Conservation (phyloP, 2,113 vertebrate species). For the Isurus oxyrinchus region DNA sequence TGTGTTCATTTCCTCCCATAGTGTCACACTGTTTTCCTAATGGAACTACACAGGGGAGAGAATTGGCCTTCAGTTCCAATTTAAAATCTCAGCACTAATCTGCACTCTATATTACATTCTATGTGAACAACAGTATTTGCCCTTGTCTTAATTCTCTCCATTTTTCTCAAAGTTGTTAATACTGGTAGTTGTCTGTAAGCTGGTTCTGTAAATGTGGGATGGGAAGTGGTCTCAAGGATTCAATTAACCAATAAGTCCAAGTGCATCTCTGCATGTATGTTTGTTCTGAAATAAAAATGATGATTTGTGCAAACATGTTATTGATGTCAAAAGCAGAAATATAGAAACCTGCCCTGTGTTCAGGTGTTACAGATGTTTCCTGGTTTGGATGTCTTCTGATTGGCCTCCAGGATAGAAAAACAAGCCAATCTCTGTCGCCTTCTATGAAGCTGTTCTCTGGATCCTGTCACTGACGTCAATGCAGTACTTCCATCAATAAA, state of each 20-base stretch:
- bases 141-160: background rate
- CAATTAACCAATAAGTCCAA: background rate
- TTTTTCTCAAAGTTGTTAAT: slow-evolving; percentile 11
- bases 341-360: background rate
- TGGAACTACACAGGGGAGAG: slow-evolving; percentile 32
- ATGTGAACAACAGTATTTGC: slow-evolving; percentile 9
- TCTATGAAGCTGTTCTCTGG: background rate
- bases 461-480: background rate
- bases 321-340: background rate
- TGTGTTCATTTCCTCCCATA: background rate
- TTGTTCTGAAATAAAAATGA: background rate
- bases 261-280: background rate
- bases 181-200: background rate
- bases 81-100: slow-evolving; percentile 36
- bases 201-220: background rate
- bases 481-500: background rate
- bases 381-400: background rate
- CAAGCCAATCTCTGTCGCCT: background rate
- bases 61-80: slow-evolving; percentile 33
- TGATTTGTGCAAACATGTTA: background rate
- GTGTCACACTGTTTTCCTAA: slow-evolving; percentile 26
- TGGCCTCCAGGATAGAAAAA: background rate
- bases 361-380: too few species aligned
- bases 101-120: background rate
- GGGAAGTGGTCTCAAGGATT: background rate